Conservation (phyloP, 1,140 invertebrate species). For the Trachymyrmex septentrionalis region DNA sequence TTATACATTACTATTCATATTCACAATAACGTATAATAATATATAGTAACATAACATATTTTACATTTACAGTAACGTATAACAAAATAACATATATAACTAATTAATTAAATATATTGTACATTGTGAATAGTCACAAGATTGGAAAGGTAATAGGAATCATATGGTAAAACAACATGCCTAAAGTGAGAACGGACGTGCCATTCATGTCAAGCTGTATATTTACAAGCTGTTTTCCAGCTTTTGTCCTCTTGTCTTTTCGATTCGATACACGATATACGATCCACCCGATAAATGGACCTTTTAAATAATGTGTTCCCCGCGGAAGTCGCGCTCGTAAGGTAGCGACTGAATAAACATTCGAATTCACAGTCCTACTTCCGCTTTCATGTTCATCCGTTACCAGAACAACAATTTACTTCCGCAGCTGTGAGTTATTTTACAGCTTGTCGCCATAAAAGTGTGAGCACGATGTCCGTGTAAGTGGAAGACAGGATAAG, state of each 20-base stretch:
- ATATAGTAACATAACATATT: too few relatives aligned
- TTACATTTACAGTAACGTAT: too few relatives aligned
- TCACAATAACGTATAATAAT: too few relatives aligned
- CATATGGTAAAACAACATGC: conserved; percentile 18
- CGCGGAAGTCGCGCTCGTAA: conserved; percentile 32
- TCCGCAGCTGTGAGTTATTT: conserved; percentile 46
- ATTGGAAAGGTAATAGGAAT: neutral
- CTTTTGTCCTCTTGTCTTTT: conserved; percentile 29
- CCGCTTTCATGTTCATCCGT: conserved; percentile 33
- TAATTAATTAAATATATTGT: neutral
- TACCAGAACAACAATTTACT: conserved; percentile 60
- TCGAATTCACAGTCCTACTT: conserved; percentile 59
- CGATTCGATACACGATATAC: conserved; percentile 50
- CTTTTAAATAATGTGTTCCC: conserved; percentile 58
- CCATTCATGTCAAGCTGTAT: conserved; percentile 41
- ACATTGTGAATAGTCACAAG: neutral
- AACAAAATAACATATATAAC: too few relatives aligned
- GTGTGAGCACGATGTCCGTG: conserved; percentile 48
- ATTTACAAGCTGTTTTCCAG: conserved; percentile 60
- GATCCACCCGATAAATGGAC: conserved; percentile 40
- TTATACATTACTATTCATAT: too few relatives aligned
- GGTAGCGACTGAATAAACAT: conserved; percentile 61
- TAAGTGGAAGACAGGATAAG: conserved; percentile 4
- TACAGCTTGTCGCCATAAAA: conserved; percentile 62
- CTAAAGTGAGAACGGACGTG: conserved; percentile 22